Evolutionary conservation across 1,140 invertebrate genomes (phyloP).

Genomic region (Stegodyphus mimosarum): DNA sequence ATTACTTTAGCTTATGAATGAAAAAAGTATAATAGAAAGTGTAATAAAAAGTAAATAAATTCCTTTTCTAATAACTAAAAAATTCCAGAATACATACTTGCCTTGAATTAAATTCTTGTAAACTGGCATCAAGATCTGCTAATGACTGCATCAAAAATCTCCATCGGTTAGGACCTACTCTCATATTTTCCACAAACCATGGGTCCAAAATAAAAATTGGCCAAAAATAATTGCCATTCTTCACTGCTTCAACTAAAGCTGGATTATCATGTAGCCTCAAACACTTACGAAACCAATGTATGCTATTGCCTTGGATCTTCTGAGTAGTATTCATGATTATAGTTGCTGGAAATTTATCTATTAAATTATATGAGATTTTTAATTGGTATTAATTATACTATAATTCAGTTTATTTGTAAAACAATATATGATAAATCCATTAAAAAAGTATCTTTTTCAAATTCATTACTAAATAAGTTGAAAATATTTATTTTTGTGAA

Average conservation of each 20-base stretch:
- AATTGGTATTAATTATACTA: no score
- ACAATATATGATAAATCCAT: no score
- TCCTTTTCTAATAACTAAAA: neutral
- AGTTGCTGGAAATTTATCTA: no score
- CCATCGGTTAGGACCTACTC: constrained; percentile 53
- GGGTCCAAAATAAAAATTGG: constrained; percentile 79
- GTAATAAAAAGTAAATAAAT: neutral
- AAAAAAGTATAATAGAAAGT: neutral
- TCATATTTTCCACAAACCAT: constrained; percentile 53
- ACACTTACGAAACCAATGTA: constrained; percentile 79
- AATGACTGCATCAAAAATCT: constrained; percentile 46
- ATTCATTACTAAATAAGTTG: no score
- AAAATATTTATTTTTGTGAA: no score
- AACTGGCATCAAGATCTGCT: constrained; percentile 28
- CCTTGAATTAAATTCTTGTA: constrained; percentile 48
- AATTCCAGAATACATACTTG: constrained; percentile 1
- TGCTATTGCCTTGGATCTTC: neutral
- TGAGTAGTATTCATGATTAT: no score
- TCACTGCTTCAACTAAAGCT: constrained; percentile 73
- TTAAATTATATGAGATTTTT: no score
- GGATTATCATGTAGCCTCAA: constrained; percentile 81
- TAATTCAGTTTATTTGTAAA: no score
- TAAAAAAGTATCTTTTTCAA: no score
- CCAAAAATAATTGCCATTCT: constrained; percentile 69
- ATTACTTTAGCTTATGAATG: no score